Percentiles rank a stretch among this genome's conserved stretches.
phyloP scores from a whole-genome alignment of 2,888 invertebrate genomes.

The Fabriciana adippe region DNA sequence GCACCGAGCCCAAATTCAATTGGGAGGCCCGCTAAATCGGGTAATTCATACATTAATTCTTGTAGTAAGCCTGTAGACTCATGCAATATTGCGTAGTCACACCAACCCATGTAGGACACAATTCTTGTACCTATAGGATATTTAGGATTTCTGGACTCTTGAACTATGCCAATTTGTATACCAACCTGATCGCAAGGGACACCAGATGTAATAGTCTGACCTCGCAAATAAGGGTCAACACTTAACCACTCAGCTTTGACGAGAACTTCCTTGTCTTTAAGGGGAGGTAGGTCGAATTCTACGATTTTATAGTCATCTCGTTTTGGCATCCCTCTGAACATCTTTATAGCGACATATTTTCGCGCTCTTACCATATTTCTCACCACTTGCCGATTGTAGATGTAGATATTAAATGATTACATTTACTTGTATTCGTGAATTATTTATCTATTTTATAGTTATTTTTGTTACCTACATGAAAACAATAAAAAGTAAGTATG shows the following conservation, averaged over 20 bases:
- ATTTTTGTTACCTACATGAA: neutral
- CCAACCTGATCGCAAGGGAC: slow-evolving; percentile 52
- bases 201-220: slow-evolving; percentile 26
- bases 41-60: slow-evolving; percentile 54
- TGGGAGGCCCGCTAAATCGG: slow-evolving; percentile 73
- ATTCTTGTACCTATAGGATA: slow-evolving; percentile 82
- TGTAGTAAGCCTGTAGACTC: slow-evolving; percentile 4
- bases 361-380: slow-evolving; percentile 72
- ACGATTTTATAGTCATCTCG: slow-evolving; percentile 80
- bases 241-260: slow-evolving; percentile 56
- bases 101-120: slow-evolving; percentile 84
- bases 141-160: slow-evolving; percentile 81
- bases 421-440: neutral
- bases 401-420: neutral
- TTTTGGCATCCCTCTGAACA: slow-evolving; percentile 82
- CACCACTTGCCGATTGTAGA: slow-evolving; percentile 5
- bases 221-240: slow-evolving; percentile 53
- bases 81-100: slow-evolving; percentile 37
- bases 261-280: slow-evolving; percentile 77
- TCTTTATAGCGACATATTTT: slow-evolving; percentile 79
- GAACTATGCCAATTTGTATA: slow-evolving; percentile 61
- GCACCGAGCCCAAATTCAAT: slow-evolving; percentile 80
- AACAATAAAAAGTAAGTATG: neutral
- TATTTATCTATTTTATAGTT: neutral
- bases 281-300: slow-evolving; percentile 81